Evolutionary conservation across 2,113 vertebrate genomes (phyloP), one percentile per base, ranked within the genome.

Genomic region (Mobula hypostoma): DNA sequence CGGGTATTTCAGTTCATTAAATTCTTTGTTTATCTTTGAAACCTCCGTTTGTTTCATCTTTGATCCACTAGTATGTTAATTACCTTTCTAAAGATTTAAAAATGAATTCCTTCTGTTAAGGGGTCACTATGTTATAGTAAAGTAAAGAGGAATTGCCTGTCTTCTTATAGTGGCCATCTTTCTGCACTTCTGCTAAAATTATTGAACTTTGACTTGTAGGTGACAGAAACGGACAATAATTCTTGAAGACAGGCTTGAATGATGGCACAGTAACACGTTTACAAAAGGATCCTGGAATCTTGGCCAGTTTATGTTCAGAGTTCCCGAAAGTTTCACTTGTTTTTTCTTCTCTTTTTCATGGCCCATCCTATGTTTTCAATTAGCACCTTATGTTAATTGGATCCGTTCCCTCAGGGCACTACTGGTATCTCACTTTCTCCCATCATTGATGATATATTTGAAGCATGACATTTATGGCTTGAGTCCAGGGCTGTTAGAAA

Each of bases 81-180:
- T 93, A 93, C 90, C 90, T 93, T 72, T 93, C 90, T 93, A 93
- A 93, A 72, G 90, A 93, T 93, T 93, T 93, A 93, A 74, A 93
- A 70, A 70, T 93, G 90, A 93, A 74, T 93, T 70, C 90, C 90
- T 93, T 70, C 66, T 93, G 90, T 72, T 93, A 36, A 40, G 68
- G 36, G 90, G 90, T 93, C 90, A 93, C 66, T 74, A 48, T 72
- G 68, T 72, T 72, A 93, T 40, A 48, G 32, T 72, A 74, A 72
- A 70, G 90, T 70, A 91, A 70, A 91, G 85, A 93, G 68, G 68
- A 93, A 74, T 93, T 72, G 72, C n/a, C 32, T 93, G 90, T 72
- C 90, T 93, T 93, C 66, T 48, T 70, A 74, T 93, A 74, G 90
- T 93, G 63, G 19, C 66, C 63, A 74, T 74, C 90, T 93, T 74